Conservation (phyloP, 2,888 invertebrate species). For the Azorinus chamasolen region DNA sequence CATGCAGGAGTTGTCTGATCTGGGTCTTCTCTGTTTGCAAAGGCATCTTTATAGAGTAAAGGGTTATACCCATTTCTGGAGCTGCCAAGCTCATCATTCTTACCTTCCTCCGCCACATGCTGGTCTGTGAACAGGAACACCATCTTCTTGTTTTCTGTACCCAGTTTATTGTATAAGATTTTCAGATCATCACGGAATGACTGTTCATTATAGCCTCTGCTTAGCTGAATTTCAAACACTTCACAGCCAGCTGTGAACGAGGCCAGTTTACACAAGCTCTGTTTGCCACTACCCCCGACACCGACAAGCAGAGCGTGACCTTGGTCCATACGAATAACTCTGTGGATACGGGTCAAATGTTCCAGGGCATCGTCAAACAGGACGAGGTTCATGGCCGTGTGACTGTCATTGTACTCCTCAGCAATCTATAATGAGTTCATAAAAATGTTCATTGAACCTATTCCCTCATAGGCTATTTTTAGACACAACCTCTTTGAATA, state of each 20-base stretch:
- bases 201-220: constrained; percentile 94
- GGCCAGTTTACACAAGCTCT: constrained; percentile 92
- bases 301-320: constrained; percentile 95
- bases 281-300: constrained; percentile 96
- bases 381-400: constrained; percentile 92
- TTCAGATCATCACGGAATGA: constrained; percentile 96
- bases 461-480: too few relatives aligned
- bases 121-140: constrained; percentile 95
- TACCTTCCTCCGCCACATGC: constrained; percentile 89
- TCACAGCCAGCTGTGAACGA: constrained; percentile 94
- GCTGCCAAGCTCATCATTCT: too few relatives aligned
- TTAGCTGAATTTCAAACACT: constrained; percentile 93
- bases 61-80: too few relatives aligned
- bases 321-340: constrained; percentile 93
- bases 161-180: constrained; percentile 91
- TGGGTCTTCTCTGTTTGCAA: too few relatives aligned
- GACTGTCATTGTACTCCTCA: constrained; percentile 93
- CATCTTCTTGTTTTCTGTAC: constrained; percentile 92
- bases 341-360: constrained; percentile 95
- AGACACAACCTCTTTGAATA: too few relatives aligned
- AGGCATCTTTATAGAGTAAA: too few relatives aligned
- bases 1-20: too few relatives aligned
- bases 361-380: constrained; percentile 97
- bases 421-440: constrained; percentile 89
- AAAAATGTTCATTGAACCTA: too few relatives aligned